phyloP scores from a whole-genome alignment of 2,888 invertebrate genomes.

The Ceraclea dissimilis region DNA sequence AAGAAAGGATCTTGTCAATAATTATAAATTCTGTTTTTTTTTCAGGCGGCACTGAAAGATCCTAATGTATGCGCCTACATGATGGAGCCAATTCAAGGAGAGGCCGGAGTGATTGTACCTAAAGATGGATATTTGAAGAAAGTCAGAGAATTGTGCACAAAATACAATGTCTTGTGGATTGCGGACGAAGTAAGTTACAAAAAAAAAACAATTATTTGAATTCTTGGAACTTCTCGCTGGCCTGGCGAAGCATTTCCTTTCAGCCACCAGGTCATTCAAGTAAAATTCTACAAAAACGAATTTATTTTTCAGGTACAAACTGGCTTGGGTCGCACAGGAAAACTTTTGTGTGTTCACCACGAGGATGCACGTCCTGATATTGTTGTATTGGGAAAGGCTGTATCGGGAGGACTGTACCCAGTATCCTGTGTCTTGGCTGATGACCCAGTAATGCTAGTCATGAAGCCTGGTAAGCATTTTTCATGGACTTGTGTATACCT shows the following conservation, averaged over 20 bases:
- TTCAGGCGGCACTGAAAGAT: conserved; percentile 51
- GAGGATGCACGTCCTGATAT: conserved; percentile 71
- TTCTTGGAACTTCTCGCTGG: too few species aligned
- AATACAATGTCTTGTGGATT: conserved; percentile 73
- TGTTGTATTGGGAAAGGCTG: conserved; percentile 69
- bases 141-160: conserved; percentile 64
- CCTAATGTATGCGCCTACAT: conserved; percentile 71
- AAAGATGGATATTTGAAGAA: conserved; percentile 61
- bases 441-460: conserved; percentile 20
- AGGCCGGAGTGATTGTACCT: conserved; percentile 75
- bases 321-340: conserved; percentile 71
- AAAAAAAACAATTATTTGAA: not conserved
- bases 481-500: too few species aligned
- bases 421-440: conserved; percentile 42
- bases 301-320: conserved; percentile 50
- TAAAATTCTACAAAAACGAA: too few species aligned
- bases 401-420: conserved; percentile 74
- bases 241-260: too few species aligned
- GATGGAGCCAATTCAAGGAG: conserved; percentile 84
- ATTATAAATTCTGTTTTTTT: not conserved
- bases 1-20: not conserved
- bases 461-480: conserved; percentile 18
- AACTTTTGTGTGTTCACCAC: conserved; percentile 63
- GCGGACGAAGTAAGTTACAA: conserved; percentile 63
- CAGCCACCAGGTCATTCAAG: too few species aligned